Base-by-base conservation (phyloP, 2,113 vertebrate species). In the Redunca redunca region DNA sequence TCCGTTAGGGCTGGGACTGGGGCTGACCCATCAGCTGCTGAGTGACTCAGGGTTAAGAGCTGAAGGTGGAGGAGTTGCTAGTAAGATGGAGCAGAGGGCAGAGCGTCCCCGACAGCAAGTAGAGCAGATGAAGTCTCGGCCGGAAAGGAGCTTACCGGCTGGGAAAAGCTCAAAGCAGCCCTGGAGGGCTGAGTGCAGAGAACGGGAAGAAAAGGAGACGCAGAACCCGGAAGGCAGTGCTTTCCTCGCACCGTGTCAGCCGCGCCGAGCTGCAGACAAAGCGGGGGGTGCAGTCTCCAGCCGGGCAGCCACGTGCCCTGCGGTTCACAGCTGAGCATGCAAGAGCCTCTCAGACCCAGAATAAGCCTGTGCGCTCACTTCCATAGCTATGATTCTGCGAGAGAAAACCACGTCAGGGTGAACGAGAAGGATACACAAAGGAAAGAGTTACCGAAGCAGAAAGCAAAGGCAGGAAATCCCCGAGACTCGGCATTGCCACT, bases 401-500 rank as follows among this genome's bases (percentile, higher is more conserved):
- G 15, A 64, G 33, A 82, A 89, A 36, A 46, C 15, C 28, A 58
- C 64, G 28, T 25, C 87, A 53, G 9, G 77, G 40, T 62, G 30
- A 57, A 40, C 15, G 11, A 77, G 53, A 71, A 90, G 26, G 2
- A 25, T 30, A 52, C 7, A 36, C 26, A 28, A 15, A 71, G 17
- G 2, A 43, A 58, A 88, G 36, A 52, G 50, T 23, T 33, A 80
- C 67, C 13, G 25, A 84, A 26, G 36, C 7, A 81, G 12, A 90
- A 46, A 71, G 40, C 2, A n/a, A 67, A 55, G 67, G 21, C 0
- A 6, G n/a, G 67, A 7, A 25, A 3, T 0, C 36, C 67, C 36
- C 1, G 67, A 23, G 19, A 15, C 23, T 77, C 0, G 6, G 40
- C 0, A 0, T 13, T 14, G 15, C 12, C 12, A 7, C 23, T 4